Base-by-base conservation (phyloP, 2,888 invertebrate species). In the Acholoe squamosa region DNA sequence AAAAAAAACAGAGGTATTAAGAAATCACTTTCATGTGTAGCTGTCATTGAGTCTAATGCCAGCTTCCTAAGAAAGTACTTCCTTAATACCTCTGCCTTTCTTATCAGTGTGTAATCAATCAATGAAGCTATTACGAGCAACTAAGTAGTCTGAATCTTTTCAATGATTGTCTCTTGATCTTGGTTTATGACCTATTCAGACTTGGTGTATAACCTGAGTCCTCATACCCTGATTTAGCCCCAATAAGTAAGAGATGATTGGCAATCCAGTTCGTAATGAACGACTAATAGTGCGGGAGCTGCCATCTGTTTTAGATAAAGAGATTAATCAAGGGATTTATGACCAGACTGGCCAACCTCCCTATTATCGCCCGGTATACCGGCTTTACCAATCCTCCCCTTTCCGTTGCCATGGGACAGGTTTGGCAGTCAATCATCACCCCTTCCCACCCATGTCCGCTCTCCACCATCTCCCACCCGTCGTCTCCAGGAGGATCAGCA, bases 221-320 rank as follows among this genome's bases (percentile, higher is more conserved):
- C 61, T 7, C 43, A 43, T 43, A 31, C 16, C 80, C 80, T 86
- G 86, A 86, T 86, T 86, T 86, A 86, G 54, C 14, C 16, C 31
- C 86, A 52, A 86, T 86, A 86, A 54, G 54, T 56, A 86, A 52
- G 86, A 86, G 52, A 86, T 86, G 86, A 86, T 86, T 52, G 86
- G 12, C 86, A 86, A 86, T 86, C 86, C 19, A 19, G 86, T 28
- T 28, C 84, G 84, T 22, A 16, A 16, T 34, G 84, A n/a, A n/a
- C 43, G 80, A 5, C 86, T 86, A 52, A 86, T 34, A 80, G 33
- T 43, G 80, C 7, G 1, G 34, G n/a, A 19, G 16, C 28, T 28
- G 25, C 86, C 52, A 54, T 31, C 86, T 86, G 54, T 86, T 86
- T 54, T 54, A 86, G 86, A 54, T 54, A 52, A 52, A 54, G 31